These are phyloP conservation scores for Eilema sororculum DNA, from an alignment of 2,888 invertebrate genomes.

Conservation along the genomic window DNA sequence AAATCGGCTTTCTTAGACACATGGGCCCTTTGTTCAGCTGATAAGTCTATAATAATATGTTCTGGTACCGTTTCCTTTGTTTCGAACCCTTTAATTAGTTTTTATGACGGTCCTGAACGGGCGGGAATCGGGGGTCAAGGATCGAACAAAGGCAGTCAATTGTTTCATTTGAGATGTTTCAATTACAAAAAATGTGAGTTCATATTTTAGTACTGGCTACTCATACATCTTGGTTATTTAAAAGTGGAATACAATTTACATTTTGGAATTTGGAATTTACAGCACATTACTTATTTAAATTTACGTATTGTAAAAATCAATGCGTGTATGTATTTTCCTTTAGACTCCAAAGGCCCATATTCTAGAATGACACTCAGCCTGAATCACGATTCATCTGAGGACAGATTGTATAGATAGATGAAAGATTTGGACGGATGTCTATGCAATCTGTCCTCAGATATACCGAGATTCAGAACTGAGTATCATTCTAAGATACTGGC, in stretches of 20 bases:
- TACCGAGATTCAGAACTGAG: too few species aligned
- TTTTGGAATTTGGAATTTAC: neutral
- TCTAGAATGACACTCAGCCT: too few species aligned
- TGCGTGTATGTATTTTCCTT: neutral
- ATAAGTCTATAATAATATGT: constrained; percentile 56
- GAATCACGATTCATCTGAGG: too few species aligned
- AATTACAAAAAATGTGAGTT: constrained; percentile 6
- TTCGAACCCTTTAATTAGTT: constrained; percentile 62
- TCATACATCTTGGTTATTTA: neutral
- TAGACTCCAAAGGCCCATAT: neutral
- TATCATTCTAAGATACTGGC: too few species aligned
- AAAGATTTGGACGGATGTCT: too few species aligned
- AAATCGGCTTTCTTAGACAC: constrained; percentile 55
- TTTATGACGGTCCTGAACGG: constrained; percentile 51
- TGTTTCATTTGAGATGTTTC: constrained; percentile 14
- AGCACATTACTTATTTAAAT: neutral
- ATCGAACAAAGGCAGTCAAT: constrained; percentile 24
- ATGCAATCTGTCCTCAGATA: too few species aligned
- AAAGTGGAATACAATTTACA: neutral
- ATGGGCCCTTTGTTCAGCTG: constrained; percentile 54
- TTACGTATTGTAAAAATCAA: neutral
- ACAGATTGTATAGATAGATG: too few species aligned
- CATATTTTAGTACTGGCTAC: neutral
- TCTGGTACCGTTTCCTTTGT: constrained; percentile 56
- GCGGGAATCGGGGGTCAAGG: constrained; percentile 31